Percentiles rank a stretch among this genome's conserved stretches.
Conservation (phyloP, 1,140 invertebrate species). For the Battus philenor region DNA sequence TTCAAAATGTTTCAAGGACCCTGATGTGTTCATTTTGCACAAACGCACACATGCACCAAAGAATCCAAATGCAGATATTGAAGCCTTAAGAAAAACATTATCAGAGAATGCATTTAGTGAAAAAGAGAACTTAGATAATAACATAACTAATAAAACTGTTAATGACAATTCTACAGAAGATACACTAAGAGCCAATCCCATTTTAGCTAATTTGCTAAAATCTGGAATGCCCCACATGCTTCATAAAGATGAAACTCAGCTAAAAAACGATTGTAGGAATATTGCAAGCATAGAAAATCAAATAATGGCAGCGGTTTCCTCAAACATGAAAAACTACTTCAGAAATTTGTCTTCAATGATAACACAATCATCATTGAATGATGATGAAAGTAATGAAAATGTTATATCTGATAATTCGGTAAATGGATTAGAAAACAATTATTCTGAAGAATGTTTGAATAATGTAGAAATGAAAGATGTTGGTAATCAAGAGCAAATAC, state of each 20-base stretch:
- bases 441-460: not conserved
- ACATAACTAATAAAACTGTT: constrained; percentile 16
- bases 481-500: too few species aligned
- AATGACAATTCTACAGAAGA: constrained; percentile 27
- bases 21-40: constrained; percentile 57
- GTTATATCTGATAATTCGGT: constrained; percentile 13
- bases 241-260: constrained; percentile 16
- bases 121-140: constrained; percentile 25
- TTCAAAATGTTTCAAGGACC: constrained; percentile 62
- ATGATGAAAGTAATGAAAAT: constrained; percentile 13
- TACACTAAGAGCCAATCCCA: constrained; percentile 53
- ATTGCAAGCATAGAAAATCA: constrained; percentile 45
- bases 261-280: constrained; percentile 29
- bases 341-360: constrained; percentile 44
- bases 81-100: constrained; percentile 1
- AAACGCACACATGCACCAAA: constrained; percentile 36
- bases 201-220: constrained; percentile 48
- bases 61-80: not conserved
- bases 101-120: constrained; percentile 18
- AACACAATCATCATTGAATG: constrained; percentile 20
- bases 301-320: constrained; percentile 44
- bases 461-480: too few species aligned
- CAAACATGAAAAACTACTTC: constrained; percentile 51
- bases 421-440: not conserved
- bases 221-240: constrained; percentile 17